A percentile compares a stretch with the other conserved stretches of the same genome.
These are phyloP conservation scores for Drosophila cyrtoloma DNA, from an alignment of 2,888 invertebrate genomes.

Conservation along the genomic window DNA sequence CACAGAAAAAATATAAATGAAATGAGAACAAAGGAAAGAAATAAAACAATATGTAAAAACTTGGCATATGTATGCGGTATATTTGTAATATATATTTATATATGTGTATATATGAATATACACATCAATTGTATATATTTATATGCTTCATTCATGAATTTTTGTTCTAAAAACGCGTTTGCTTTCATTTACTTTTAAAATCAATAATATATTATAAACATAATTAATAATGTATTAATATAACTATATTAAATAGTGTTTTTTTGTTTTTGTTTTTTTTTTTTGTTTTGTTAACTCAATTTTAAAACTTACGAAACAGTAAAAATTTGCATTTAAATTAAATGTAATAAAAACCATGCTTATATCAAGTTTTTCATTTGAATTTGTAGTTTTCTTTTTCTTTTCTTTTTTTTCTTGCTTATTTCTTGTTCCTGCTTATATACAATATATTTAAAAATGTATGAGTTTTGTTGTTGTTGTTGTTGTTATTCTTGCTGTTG, in stretches of 20 bases:
- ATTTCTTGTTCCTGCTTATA: conserved; percentile 14
- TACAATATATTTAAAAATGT: conserved; percentile 27
- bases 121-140: conserved; percentile 22
- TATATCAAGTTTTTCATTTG: conserved; percentile 29
- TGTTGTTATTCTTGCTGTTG: conserved; percentile 24
- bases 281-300: conserved; percentile 38
- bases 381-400: conserved; percentile 6
- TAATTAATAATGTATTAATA: conserved; percentile 54
- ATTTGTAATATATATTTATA: conserved; percentile 54
- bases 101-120: conserved; percentile 44
- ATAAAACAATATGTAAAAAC: conserved; percentile 40
- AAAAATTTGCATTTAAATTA: conserved; percentile 56
- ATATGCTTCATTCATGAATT: conserved; percentile 44
- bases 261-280: conserved; percentile 12
- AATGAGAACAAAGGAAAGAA: conserved; percentile 20
- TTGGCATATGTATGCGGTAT: conserved; percentile 58
- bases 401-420: conserved; percentile 9
- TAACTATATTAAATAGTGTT: conserved; percentile 44
- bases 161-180: conserved; percentile 75
- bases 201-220: conserved; percentile 67
- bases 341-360: conserved; percentile 52
- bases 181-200: conserved; percentile 66
- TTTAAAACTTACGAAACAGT: conserved; percentile 49
- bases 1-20: conserved; percentile 34
- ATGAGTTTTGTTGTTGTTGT: conserved; percentile 11